Conservation (phyloP, 2,888 invertebrate species). For the Calephelis perditalis region DNA sequence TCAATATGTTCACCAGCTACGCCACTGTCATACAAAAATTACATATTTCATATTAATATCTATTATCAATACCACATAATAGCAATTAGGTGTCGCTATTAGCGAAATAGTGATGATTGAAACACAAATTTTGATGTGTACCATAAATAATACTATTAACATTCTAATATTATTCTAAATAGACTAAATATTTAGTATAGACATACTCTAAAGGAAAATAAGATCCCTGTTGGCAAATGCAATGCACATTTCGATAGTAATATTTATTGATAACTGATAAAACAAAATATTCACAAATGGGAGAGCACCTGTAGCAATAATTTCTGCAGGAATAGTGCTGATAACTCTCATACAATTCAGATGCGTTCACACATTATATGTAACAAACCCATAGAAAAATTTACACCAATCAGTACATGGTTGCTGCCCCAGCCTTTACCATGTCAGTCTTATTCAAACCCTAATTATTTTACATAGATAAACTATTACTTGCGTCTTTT, state of each 20-base stretch:
- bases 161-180: conserved; percentile 68
- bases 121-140: conserved; percentile 61
- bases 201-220: conserved; percentile 63
- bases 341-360: conserved; percentile 37
- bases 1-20: not conserved
- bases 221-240: conserved; percentile 54
- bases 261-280: conserved; percentile 36
- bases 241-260: conserved; percentile 37
- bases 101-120: conserved; percentile 5
- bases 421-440: conserved; percentile 61
- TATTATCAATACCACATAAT: conserved; percentile 3
- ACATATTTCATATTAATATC: conserved; percentile 9
- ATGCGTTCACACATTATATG: conserved; percentile 46
- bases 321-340: conserved; percentile 38
- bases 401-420: conserved; percentile 72
- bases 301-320: conserved; percentile 55
- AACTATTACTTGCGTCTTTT: not conserved
- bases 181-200: conserved; percentile 73
- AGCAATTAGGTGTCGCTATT: conserved; percentile 9
- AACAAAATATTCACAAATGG: conserved; percentile 43
- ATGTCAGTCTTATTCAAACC: conserved; percentile 11
- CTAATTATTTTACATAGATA: conserved; percentile 5
- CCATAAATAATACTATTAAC: conserved; percentile 75
- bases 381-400: conserved; percentile 74
- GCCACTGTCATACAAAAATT: conserved; percentile 10